Base-by-base conservation (phyloP, 2,113 vertebrate genomes). In the Channa argus region DNA sequence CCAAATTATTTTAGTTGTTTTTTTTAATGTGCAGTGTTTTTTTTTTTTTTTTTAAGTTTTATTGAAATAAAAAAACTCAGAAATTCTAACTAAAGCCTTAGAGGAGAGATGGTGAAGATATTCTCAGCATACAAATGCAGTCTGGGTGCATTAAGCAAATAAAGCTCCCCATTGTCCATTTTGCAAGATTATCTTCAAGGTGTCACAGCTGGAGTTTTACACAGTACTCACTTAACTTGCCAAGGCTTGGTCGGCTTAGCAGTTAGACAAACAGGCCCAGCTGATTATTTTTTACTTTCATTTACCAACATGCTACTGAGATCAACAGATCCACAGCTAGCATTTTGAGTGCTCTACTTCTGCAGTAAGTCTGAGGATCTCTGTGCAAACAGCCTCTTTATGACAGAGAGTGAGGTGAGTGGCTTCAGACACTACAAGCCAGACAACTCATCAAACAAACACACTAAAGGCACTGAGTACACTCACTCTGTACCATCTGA, bases 371-470 rank as follows among this genome's bases (percentile, higher is more conserved):
- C 89, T 69, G 82, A 89, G 90, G 90, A 94, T 94, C 91, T 85
- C 82, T 95, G 84, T 90, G 89, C 87, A 94, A 94, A 95, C 90
- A 95, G 83, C 63, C 84, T 91, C 89, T 94, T 94, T 92, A 91
- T 94, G 91, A 92, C 84, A 88, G 77, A 74, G 84, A 94, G 83
- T 63, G 76, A 90, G 89, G 89, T 91, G 85, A 90, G 82, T 86
- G 88, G 90, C 86, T 92, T 91, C 83, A 91, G 86, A 88, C 88
- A 81, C 89, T 91, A 87, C 88, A 91, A 89, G 86, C 74, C 83
- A 92, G 87, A 90, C 91, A 90, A 87, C 85, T 88, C 80, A 84
- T 90, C 90, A 89, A 91, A 90, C 92, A 93, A 92, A 93, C 86
- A 85, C 53, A 82, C 80, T 77, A 79, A 80, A 89, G 86, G 87